Percentiles rank a stretch among this genome's conserved stretches.
phyloP scores from a whole-genome alignment of 2,888 invertebrate genomes.

The Apomyelois bistriatella region DNA sequence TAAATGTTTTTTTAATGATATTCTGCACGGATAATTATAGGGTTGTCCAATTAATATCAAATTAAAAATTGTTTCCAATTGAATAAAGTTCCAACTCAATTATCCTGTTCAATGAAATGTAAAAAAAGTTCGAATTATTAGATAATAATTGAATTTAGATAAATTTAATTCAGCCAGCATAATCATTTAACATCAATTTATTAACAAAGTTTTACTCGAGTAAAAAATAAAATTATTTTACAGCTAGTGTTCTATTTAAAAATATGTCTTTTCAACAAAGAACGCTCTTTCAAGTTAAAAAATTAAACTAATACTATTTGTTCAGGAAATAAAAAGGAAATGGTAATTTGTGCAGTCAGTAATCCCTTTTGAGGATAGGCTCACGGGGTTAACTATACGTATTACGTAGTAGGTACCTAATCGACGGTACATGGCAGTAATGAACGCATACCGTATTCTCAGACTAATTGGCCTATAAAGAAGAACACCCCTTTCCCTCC shows the following conservation, averaged over 20 bases:
- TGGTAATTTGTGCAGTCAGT: background rate
- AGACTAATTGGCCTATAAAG: slow-evolving; percentile 61
- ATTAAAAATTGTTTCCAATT: background rate
- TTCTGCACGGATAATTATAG: too few species aligned
- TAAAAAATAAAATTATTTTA: too few species aligned
- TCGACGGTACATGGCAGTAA: slow-evolving; percentile 42
- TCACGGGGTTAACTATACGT: slow-evolving; percentile 17
- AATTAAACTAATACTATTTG: too few species aligned
- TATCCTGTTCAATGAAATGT: background rate
- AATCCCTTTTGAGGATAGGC: slow-evolving; percentile 8
- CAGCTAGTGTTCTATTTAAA: too few species aligned
- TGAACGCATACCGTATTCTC: slow-evolving; percentile 53
- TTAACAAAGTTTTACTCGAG: too few species aligned
- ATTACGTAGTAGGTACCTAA: slow-evolving; percentile 32
- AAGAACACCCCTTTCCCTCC: slow-evolving; percentile 38
- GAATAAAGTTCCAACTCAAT: background rate
- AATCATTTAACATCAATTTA: too few species aligned
- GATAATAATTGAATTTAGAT: too few species aligned
- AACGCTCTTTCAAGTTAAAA: too few species aligned
- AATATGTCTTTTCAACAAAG: too few species aligned
- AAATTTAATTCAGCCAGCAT: too few species aligned
- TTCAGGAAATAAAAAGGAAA: background rate
- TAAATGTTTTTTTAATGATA: background rate
- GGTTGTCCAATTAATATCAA: background rate
- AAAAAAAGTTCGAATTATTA: too few species aligned